Base-by-base conservation (phyloP, 2,797 vertebrate species). In the Pipistrellus nathusii region DNA sequence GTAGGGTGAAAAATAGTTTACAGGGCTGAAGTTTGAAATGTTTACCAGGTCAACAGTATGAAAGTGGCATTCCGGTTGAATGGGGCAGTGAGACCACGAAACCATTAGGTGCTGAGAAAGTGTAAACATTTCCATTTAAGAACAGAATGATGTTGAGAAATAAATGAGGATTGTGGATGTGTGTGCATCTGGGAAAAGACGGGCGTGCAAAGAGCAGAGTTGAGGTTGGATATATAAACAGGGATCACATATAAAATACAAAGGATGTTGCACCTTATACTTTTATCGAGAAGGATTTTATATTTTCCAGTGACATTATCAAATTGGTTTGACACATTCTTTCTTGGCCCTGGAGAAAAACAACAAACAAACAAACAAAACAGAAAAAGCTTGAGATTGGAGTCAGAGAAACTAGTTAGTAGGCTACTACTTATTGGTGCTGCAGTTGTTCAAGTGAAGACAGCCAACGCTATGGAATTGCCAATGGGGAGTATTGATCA, bases 231-330 rank as follows among this genome's bases (percentile, higher is more conserved):
- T 57, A 69, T 48, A 64, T 3, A 46, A 80, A 38, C 17, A 32
- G 21, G n/a, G 10, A 5, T 88, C 18, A 85, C 11, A 17, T n/a
- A 23, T 32, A 48, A 62, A 46, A 2, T 27, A 3, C 30, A 17
- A 72, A 75, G 48, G 3, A 3, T 1, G 66, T 48, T 69, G 1
- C 1, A 66, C 8, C 20, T 77, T 82, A 18, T 1, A 14, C 2
- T 59, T 44, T 51, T 64, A 77, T 46, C n/a, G 68, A 59, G 41
- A 81, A 92, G 4, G 7, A 44, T 81, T 93, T 83, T 68, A 35
- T 75, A 35, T 86, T 30, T 81, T 17, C 14, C n/a, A 82, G 12
- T 84, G 57, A 64, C 9, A 35, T 32, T 21, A 27, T 53, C 10
- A 27, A 83, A 48, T 55, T 59, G 8, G 44, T n/a, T 85, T 80